A percentile compares a stretch with the other conserved stretches of the same genome.
phyloP scores from a whole-genome alignment of 2,888 invertebrate species.

The Ophioninae sp. region DNA sequence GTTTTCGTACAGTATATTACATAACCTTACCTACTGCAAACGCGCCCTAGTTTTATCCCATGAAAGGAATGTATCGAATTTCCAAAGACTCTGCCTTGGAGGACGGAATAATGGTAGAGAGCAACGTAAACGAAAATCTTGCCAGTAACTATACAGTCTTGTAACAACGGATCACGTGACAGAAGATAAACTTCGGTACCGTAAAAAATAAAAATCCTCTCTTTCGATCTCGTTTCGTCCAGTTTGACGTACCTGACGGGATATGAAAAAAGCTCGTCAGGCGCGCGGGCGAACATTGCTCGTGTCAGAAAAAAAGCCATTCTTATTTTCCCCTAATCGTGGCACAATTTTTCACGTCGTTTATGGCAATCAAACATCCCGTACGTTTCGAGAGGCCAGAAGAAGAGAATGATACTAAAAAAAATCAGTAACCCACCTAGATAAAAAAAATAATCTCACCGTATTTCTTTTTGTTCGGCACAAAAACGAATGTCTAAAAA shows the following conservation, averaged over 20 bases:
- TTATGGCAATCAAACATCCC: background rate
- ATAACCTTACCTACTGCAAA: no score
- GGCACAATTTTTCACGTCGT: background rate
- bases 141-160: slow-evolving; percentile 55
- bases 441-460: background rate
- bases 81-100: background rate
- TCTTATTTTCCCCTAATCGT: background rate
- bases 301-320: background rate
- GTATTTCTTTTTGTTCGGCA: background rate
- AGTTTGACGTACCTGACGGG: background rate
- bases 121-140: slow-evolving; percentile 43
- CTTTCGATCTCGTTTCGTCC: slow-evolving; percentile 3
- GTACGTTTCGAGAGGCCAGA: background rate
- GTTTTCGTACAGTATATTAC: no score
- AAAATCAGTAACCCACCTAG: background rate
- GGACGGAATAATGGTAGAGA: slow-evolving; percentile 56
- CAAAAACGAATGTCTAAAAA: background rate
- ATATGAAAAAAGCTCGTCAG: background rate
- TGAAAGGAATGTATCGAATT: no score
- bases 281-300: background rate
- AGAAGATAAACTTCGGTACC: slow-evolving; percentile 32
- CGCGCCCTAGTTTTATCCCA: no score
- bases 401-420: background rate
- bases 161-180: slow-evolving; percentile 39
- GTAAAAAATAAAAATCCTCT: background rate